phyloP scores from a whole-genome alignment of 2,888 invertebrate species.

The Brachyptera putata region DNA sequence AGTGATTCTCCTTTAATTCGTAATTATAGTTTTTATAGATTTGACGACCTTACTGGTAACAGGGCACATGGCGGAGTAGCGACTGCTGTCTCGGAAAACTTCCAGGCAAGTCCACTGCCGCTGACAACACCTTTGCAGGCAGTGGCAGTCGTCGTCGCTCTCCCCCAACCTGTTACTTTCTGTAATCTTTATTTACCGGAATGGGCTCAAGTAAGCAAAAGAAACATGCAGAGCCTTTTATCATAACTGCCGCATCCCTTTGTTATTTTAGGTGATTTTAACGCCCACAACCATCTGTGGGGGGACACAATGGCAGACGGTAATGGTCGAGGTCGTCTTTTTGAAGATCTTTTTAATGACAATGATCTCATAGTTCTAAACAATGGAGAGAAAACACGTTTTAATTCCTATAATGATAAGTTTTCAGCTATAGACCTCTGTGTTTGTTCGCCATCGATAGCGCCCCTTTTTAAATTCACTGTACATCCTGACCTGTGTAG shows the following conservation, averaged over 20 bases:
- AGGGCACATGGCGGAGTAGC: not conserved
- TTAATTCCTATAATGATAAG: not conserved
- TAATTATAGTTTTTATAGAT: not conserved
- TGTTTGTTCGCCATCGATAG: not conserved
- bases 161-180: not conserved
- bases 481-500: not conserved
- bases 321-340: constrained; percentile 10
- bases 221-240: not conserved
- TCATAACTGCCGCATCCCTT: not conserved
- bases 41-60: not conserved
- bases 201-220: not conserved
- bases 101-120: not conserved
- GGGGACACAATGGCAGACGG: not conserved
- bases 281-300: constrained; percentile 11
- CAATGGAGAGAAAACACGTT: not conserved
- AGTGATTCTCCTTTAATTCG: not conserved
- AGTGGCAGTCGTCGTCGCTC: not conserved
- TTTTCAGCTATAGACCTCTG: too few relatives aligned
- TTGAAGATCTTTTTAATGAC: not conserved
- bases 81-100: not conserved
- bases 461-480: not conserved
- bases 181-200: not conserved
- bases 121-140: not conserved
- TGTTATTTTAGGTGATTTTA: constrained; percentile 6
- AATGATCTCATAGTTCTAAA: not conserved